Conservation (phyloP, 2,113 vertebrate species). For the Caloenas nicobarica region DNA sequence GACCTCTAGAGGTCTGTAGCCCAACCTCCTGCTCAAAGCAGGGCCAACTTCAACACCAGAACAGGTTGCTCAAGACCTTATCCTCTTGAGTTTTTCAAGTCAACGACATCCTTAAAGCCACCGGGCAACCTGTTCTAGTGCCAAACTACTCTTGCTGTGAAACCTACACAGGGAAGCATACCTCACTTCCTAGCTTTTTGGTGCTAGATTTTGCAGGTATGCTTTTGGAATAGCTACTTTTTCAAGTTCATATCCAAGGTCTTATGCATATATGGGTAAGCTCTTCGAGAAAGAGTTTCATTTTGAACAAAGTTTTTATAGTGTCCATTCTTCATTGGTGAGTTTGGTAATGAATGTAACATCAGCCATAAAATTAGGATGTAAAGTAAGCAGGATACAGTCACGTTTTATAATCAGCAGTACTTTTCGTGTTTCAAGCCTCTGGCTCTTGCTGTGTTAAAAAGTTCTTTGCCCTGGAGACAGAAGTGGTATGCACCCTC, state of each 20-base stretch:
- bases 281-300: neutral
- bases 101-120: neutral
- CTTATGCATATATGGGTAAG: neutral
- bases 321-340: neutral
- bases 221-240: neutral
- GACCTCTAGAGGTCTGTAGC: neutral
- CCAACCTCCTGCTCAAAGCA: neutral
- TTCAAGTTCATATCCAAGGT: neutral
- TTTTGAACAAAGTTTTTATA: neutral
- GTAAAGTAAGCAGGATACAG: neutral
- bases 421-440: neutral
- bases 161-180: neutral
- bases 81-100: neutral
- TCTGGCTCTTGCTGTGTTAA: neutral
- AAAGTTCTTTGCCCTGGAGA: neutral
- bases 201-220: neutral
- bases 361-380: neutral
- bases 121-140: neutral
- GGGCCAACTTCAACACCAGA: accelerated
- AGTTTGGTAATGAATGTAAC: neutral
- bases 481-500: neutral
- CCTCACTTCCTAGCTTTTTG: neutral
- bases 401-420: neutral
- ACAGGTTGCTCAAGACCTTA: neutral
- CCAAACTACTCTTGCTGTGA: neutral